phyloP scores from a whole-genome alignment of 2,113 vertebrate species.

The Python bivittatus region DNA sequence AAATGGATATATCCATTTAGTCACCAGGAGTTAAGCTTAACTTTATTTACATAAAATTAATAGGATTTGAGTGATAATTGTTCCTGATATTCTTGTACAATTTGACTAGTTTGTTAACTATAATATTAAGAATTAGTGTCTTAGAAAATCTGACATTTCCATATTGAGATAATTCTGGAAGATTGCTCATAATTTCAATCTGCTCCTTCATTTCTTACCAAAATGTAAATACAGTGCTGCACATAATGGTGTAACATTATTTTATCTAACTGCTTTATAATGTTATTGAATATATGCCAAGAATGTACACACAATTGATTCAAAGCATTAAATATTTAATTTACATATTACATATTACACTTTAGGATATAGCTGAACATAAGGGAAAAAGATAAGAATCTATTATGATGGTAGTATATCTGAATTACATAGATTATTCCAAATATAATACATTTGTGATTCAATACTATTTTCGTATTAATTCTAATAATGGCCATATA shows the following conservation, averaged over 20 bases:
- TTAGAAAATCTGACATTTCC: not conserved
- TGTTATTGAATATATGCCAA: not conserved
- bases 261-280: not conserved
- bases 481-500: slow-evolving; percentile 50
- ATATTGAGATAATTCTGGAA: not conserved
- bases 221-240: not conserved
- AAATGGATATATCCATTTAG: no score
- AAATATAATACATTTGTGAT: slow-evolving; percentile 55
- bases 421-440: slow-evolving; percentile 66
- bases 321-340: slow-evolving; percentile 64
- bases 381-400: slow-evolving; percentile 26
- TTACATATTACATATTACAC: slow-evolving; percentile 58
- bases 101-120: not conserved
- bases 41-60: no score
- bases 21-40: no score
- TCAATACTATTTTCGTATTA: slow-evolving; percentile 59
- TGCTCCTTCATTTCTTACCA: not conserved
- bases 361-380: slow-evolving; percentile 58
- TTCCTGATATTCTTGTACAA: not conserved
- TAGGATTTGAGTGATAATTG: not conserved
- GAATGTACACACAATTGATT: not conserved
- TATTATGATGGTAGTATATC: slow-evolving; percentile 42
- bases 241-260: not conserved
- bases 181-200: not conserved
- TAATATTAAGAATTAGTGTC: not conserved